Evolutionary conservation across 1,140 invertebrate genomes (phyloP), one percentile per base, ranked within the genome.

Genomic region (Elymnias hypermnestra): DNA sequence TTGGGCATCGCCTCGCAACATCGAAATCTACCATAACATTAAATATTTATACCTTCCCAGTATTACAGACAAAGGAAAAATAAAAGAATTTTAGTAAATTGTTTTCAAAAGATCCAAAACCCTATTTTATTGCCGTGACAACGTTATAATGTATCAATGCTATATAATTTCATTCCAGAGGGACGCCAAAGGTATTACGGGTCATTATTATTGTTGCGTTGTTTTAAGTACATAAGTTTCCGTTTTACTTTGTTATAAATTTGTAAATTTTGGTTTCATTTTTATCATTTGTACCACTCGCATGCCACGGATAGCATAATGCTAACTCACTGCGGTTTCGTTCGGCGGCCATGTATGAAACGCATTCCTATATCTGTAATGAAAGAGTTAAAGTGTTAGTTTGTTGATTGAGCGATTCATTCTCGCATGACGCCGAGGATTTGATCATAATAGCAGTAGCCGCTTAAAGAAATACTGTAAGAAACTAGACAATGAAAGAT

Each of bases 401-500:
- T 56, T 65, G 54, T 69, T 75, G 72, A 75, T 75, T 75, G 64
- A 75, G 55, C 64, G 63, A 72, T 72, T 72, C 69, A 72, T 59
- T 45, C 45, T 54, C 48, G 51, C 54, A 65, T 64, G 52, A 67
- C 55, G 47, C 26, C 49, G 50, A 31, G 49, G 40, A 61, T 63
- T 63, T 39, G 37, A 49, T 41, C 38, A 58, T 46, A 57, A 57
- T 51, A 43, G 52, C 51, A 55, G 56, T 58, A 58, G 59, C 48
- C 18, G 25, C 40, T 43, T 9, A 42, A 23, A 31, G 18, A 43
- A 35, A 35, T 6, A 9, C 12, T 25, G 15, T 33, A 33, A 15
- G 31, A 33, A 33, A 29, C 18, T 12, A 8, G 38, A 25, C 28
- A 17, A 36, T 50, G 35, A 21, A 19, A 37, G 12, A 23, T 38